phyloP scores from a whole-genome alignment of 2,888 invertebrate species.

The Syrista parreyssii region DNA sequence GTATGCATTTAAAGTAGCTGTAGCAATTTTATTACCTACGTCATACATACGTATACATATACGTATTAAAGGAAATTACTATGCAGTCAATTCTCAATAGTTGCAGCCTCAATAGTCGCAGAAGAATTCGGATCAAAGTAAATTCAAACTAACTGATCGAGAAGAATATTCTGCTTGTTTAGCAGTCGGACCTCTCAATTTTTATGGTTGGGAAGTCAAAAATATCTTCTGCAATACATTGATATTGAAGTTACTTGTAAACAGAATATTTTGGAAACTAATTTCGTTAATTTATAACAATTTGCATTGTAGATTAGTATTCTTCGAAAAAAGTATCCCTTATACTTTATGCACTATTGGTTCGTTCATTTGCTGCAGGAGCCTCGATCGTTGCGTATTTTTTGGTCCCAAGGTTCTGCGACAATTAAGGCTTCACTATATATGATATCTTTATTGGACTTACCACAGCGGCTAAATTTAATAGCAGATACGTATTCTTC shows the following conservation, averaged over 20 bases:
- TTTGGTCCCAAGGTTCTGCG: background rate
- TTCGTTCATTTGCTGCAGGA: background rate
- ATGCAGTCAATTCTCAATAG: background rate
- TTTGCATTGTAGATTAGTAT: too few species aligned
- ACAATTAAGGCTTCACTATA: background rate
- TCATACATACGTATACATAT: too few species aligned
- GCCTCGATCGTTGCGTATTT: background rate
- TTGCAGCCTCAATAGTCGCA: background rate
- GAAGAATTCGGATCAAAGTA: background rate
- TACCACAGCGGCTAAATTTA: background rate
- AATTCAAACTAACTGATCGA: background rate
- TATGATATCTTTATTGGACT: background rate
- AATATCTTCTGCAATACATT: background rate
- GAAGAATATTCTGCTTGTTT: background rate
- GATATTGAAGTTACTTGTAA: background rate
- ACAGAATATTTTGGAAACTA: background rate
- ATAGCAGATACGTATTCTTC: background rate
- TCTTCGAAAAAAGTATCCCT: background rate
- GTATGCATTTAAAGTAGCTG: conserved; percentile 16
- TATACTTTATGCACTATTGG: background rate
- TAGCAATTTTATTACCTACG: conserved; percentile 29
- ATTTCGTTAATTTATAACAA: too few species aligned
- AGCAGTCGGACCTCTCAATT: background rate
- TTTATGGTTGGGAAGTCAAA: background rate
- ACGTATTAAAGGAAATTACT: background rate